Conservation (phyloP, 1,140 invertebrate genomes). For the Drosophila chauvacae region DNA sequence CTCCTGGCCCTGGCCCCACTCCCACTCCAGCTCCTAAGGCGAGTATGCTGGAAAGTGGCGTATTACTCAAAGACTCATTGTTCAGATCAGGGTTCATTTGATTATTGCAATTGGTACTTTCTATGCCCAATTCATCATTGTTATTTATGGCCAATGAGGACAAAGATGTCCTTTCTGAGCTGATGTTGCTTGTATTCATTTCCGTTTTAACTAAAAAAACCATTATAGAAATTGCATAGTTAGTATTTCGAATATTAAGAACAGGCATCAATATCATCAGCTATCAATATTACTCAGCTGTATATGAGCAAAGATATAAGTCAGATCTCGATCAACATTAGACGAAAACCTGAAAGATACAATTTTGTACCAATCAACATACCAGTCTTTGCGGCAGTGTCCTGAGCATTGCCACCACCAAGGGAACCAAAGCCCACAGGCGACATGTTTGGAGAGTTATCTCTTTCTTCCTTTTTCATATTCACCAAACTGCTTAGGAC, state of each 20-base stretch:
- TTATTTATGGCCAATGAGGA: constrained; percentile 23
- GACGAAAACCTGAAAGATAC: neutral
- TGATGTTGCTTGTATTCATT: constrained; percentile 27
- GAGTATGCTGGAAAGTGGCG: constrained; percentile 21
- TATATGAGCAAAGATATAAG: neutral
- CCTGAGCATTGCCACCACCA: constrained; percentile 36
- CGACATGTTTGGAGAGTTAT: constrained; percentile 69
- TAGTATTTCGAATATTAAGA: neutral
- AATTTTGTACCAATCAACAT: constrained; percentile 3
- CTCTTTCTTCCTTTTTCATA: constrained; percentile 77
- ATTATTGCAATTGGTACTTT: constrained; percentile 41
- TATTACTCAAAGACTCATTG: constrained; percentile 35
- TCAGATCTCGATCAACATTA: neutral
- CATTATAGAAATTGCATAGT: neutral
- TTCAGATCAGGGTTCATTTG: constrained; percentile 44
- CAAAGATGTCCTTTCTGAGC: constrained; percentile 38
- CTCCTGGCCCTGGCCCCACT: neutral
- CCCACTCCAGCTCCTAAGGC: constrained; percentile 14
- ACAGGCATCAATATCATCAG: neutral
- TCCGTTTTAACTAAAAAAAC: constrained; percentile 62
- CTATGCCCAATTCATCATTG: constrained; percentile 52
- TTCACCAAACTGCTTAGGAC: constrained; percentile 62
- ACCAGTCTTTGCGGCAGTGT: constrained; percentile 49
- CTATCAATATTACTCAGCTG: neutral
- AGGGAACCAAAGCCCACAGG: constrained; percentile 75